phyloP scores from a whole-genome alignment of 2,797 vertebrate genomes.

The Ctenochaetus hawaiiensis region DNA sequence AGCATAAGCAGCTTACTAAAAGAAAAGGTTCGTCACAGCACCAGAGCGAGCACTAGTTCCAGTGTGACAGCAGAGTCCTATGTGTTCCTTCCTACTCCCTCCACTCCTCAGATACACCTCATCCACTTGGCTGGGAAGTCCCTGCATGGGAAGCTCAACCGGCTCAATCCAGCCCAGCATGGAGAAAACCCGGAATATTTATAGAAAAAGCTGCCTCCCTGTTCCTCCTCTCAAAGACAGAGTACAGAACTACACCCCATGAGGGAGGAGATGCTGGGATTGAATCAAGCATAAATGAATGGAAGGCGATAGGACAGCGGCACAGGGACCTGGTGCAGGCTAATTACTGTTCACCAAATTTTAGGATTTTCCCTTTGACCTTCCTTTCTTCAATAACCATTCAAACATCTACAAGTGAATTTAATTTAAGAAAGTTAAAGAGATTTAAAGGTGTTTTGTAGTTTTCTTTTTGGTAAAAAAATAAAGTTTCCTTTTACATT shows the following conservation, averaged over 20 bases:
- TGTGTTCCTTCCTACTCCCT: slow-evolving; percentile 29
- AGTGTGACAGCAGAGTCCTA: slow-evolving; percentile 9
- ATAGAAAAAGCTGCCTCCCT: slow-evolving; percentile 77
- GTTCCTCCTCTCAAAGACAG: slow-evolving; percentile 64
- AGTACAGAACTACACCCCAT: slow-evolving; percentile 58
- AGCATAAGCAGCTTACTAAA: slow-evolving; percentile 28
- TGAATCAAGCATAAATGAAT: slow-evolving; percentile 49
- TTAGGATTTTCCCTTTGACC: not conserved
- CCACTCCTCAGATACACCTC: slow-evolving; percentile 61
- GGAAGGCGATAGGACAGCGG: slow-evolving; percentile 34
- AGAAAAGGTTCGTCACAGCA: slow-evolving; percentile 19
- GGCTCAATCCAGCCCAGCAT: slow-evolving; percentile 73
- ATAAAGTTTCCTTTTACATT: not conserved
- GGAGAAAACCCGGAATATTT: slow-evolving; percentile 78
- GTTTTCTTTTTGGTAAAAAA: not conserved
- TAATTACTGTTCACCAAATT: slow-evolving; percentile 14
- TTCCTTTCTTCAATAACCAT: no score
- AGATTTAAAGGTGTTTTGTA: not conserved
- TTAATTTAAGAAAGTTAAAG: not conserved
- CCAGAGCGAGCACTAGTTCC: slow-evolving; percentile 17
- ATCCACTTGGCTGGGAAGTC: slow-evolving; percentile 75
- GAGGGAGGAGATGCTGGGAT: slow-evolving; percentile 66
- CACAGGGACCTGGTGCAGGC: slow-evolving; percentile 2
- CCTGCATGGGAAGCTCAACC: slow-evolving; percentile 72
- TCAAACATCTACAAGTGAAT: not conserved